These are phyloP conservation scores for Loriculus beryllinus DNA, from an alignment of 2,797 vertebrate genomes.

Conservation along the genomic window DNA sequence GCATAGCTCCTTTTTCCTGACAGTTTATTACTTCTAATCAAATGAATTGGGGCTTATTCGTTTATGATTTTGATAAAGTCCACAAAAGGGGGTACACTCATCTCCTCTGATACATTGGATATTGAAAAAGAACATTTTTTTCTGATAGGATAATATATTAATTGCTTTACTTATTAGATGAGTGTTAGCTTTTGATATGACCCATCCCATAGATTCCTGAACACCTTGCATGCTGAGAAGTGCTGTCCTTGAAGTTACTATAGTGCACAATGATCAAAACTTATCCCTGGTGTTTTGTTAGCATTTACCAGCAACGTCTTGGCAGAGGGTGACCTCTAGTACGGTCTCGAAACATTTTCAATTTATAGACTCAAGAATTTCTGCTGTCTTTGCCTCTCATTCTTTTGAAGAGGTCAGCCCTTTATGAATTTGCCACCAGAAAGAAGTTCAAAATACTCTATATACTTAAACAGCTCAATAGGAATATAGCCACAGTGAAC, in stretches of 20 bases:
- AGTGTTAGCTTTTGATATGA: neutral
- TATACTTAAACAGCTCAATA: conserved; percentile 37
- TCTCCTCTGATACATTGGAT: neutral
- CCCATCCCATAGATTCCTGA: neutral
- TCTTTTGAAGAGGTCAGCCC: conserved; percentile 67
- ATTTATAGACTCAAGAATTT: conserved; percentile 63
- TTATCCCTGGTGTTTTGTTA: conserved; percentile 30
- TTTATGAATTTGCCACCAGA: conserved; percentile 44
- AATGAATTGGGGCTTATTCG: neutral
- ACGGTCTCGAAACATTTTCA: conserved; percentile 67
- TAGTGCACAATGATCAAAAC: conserved; percentile 9
- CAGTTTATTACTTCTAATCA: neutral
- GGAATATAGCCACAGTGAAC: conserved; percentile 12
- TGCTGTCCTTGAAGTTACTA: conserved; percentile 48
- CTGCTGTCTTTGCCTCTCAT: conserved; percentile 59
- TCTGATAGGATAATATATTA: neutral
- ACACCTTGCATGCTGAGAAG: neutral
- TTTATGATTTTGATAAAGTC: neutral
- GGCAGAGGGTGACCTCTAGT: conserved; percentile 64
- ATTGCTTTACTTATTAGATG: neutral
- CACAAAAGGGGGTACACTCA: neutral
- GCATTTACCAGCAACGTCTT: conserved; percentile 36
- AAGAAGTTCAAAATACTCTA: conserved; percentile 35
- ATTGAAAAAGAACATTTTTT: neutral
- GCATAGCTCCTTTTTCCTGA: neutral